Base-by-base conservation (phyloP, 1,140 invertebrate species). In the Oncopodura yosiiana region DNA sequence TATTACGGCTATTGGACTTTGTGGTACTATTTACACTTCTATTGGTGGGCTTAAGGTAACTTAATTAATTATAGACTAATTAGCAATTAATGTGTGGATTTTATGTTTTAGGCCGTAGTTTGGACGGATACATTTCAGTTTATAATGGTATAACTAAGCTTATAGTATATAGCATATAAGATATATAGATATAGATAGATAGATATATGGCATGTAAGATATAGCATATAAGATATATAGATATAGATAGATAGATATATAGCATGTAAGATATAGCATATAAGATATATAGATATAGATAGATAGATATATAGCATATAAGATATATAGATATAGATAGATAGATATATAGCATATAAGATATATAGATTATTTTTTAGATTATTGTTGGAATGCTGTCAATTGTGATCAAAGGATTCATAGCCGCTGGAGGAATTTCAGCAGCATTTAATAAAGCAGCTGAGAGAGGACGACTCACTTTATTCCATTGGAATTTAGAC, bases 371-470 rank as follows among this genome's bases (percentile, higher is more conserved):
- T 11, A 23, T 60, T 6, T 56, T 65, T 18, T 44, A 44, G 54
- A 62, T 64, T 9, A 23, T 60, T 1, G n/a, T 58, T 30, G 62
- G 62, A n/a, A 62, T 64, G 60, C 2, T 56, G 1, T 21, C 56
- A 6, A 62, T 64, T 26, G 37, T 63, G 8, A 32, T 43, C 0
- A 61, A 61, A 55, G 55, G 54, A 21, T 46, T 63, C 24, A 51
- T 50, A 8, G 77, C 78, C 48, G 39, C 29, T 44, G 48, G 82
- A 24, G 84, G 85, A 1, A 71, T 78, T 5, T 69, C 65, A 48
- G 75, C 32, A 37, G 43, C 30, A 5, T 55, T 55, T 16, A 32
- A n/a, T 3, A 30, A 43, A 4, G 59, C 59, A n/a, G 11, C 24
- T 0, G 43, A 58, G n/a, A 12, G 27, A 30, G 59, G 59, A 37